These are phyloP conservation scores for Silurus aristotelis DNA, from an alignment of 2,797 vertebrate genomes.

Conservation along the genomic window DNA sequence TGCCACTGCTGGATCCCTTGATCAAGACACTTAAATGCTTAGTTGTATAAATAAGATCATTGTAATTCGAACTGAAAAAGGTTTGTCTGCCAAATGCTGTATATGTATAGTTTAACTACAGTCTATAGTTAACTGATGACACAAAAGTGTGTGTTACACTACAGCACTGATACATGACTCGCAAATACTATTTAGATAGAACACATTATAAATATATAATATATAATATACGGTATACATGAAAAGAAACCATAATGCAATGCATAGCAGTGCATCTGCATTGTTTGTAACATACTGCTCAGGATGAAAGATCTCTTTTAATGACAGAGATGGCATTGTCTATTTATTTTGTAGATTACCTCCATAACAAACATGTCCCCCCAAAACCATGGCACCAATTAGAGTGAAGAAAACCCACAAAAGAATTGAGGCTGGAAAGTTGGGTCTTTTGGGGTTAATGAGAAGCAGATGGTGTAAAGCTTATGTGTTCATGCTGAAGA, in stretches of 20 bases:
- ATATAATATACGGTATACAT: too few relatives aligned
- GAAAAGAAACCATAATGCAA: neutral
- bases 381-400: slow-evolving; percentile 1
- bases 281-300: neutral
- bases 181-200: neutral
- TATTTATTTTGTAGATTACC: neutral
- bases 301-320: neutral
- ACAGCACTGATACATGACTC: neutral
- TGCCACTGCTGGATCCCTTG: too few relatives aligned
- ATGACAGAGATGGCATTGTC: neutral
- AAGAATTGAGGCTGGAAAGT: neutral
- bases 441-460: slow-evolving; percentile 1
- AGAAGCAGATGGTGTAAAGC: slow-evolving; percentile 16
- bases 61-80: too few relatives aligned
- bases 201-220: neutral
- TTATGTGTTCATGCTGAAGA: neutral
- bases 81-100: too few relatives aligned
- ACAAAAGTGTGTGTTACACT: neutral
- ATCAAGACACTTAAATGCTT: too few relatives aligned
- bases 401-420: neutral
- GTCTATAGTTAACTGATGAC: neutral
- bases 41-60: too few relatives aligned
- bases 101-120: neutral
- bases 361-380: neutral
- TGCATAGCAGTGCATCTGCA: neutral